phyloP scores from a whole-genome alignment of 2,113 vertebrate species.

The Calyptommatus sinebrachiatus region DNA sequence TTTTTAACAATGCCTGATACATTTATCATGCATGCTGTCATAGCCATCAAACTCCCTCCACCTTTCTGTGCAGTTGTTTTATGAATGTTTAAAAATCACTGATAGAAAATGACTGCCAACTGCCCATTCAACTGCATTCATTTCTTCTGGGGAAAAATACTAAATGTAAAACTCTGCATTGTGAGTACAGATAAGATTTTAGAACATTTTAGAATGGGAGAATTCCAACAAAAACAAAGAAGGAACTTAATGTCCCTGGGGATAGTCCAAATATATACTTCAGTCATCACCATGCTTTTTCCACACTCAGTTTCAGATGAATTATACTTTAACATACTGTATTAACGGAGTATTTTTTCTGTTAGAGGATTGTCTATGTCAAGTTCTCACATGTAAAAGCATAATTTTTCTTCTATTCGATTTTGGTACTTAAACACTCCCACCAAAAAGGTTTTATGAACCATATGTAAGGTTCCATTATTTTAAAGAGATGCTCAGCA shows the following conservation, averaged over 20 bases:
- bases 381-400: background rate
- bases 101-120: conserved; percentile 72
- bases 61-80: conserved; percentile 67
- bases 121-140: conserved; percentile 75
- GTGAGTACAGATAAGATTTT: conserved; percentile 67
- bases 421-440: background rate
- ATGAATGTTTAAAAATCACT: conserved; percentile 79
- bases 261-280: conserved; percentile 65
- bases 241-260: conserved; percentile 68
- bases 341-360: conserved; percentile 51
- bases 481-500: background rate
- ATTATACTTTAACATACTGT: conserved; percentile 61
- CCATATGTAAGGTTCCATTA: background rate
- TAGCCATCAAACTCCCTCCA: conserved; percentile 46
- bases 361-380: background rate
- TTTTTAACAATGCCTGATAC: conserved; percentile 44
- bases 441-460: background rate
- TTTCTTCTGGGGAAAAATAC: conserved; percentile 60
- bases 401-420: conserved; percentile 42
- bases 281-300: conserved; percentile 63
- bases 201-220: conserved; percentile 49
- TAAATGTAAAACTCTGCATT: conserved; percentile 57
- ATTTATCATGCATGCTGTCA: conserved; percentile 59
- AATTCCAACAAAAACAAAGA: conserved; percentile 58
- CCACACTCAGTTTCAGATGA: conserved; percentile 45